Evolutionary conservation across 37 sponge, comb jelly and placozoan genomes (phyloP).

Genomic region (Bolinopsis microptera): DNA sequence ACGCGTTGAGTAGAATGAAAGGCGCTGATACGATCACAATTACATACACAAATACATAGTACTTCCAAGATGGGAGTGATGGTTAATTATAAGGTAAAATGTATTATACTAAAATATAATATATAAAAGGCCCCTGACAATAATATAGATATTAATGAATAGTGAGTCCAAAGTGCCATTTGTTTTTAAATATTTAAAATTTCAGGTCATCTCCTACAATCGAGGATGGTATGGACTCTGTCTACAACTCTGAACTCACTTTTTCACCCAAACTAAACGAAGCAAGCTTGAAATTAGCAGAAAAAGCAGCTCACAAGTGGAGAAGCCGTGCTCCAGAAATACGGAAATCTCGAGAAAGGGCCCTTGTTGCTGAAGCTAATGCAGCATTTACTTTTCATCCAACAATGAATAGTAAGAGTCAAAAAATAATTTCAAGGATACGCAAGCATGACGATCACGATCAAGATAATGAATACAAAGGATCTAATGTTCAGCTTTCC

Average conservation of each 20-base stretch:
- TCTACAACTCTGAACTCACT: slow-evolving; percentile 33
- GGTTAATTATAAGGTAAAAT: too few species aligned
- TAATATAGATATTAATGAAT: too few species aligned
- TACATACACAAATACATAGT: too few species aligned
- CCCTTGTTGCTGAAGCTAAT: slow-evolving; percentile 58
- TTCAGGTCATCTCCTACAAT: background rate
- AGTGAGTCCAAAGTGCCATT: too few species aligned
- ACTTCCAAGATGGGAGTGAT: too few species aligned
- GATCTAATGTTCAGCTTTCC: background rate
- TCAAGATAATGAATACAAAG: too few species aligned
- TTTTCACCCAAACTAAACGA: slow-evolving; percentile 39
- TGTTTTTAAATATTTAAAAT: too few species aligned
- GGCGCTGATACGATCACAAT: too few species aligned
- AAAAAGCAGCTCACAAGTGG: slow-evolving; percentile 54
- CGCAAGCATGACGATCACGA: background rate
- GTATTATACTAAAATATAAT: too few species aligned
- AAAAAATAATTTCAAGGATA: slow-evolving; percentile 5
- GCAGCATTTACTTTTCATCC: slow-evolving; percentile 62
- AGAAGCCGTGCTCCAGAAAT: background rate
- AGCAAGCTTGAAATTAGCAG: slow-evolving; percentile 19
- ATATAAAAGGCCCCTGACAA: too few species aligned
- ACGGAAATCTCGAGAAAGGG: slow-evolving; percentile 33
- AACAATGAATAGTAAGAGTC: slow-evolving; percentile 55
- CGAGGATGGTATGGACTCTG: slow-evolving; percentile 64
- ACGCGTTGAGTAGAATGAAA: too few species aligned